Evolutionary conservation across 2,113 vertebrate genomes (phyloP), one percentile per base, ranked within the genome.

Genomic region (Struthio camelus): DNA sequence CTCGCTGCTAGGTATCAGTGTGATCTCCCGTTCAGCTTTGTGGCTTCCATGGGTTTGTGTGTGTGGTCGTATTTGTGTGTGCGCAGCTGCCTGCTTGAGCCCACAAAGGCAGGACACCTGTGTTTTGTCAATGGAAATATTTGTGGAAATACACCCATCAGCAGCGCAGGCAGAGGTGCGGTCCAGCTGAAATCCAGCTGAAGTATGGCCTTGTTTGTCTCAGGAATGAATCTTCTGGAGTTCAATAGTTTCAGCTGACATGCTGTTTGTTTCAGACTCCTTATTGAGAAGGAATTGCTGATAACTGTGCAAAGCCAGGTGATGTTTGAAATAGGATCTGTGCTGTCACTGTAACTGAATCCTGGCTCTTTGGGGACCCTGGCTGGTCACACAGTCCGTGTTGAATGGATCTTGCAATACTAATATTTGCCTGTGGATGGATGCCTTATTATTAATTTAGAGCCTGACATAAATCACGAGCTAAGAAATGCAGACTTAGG

Each of bases 401-500:
- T 94, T 89, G 88, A 92, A 95, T 80, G 91, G 92, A 53, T 94
- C 92, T 50, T 69, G 67, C 62, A 86, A 62, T 69, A 91, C 93
- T 97, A 98, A 97, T 97, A 97, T 98, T 98, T 97, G 97, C 94
- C 91, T 3, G 78, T 76, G 89, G 85, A 95, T 87, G 85, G 95
- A 79, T 91, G 87, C 75, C 72, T 95, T 69, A 7, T 97, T 96
- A 96, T 97, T 97, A 96, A 97, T 98, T 97, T 95, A 97, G 95
- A 97, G 93, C 66, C 97, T 97, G 94, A 64, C 96, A 97, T 97
- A 98, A 98, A 98, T 97, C 96, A 97, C 65, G 91, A 93, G 93
- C 87, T 93, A 90, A 97, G 96, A 96, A 95, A 97, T 56, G 97
- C 96, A 95, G 97, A 72, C 93, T 97, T 77, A 61, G 89, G 71